phyloP scores from a whole-genome alignment of 1,140 invertebrate genomes.

The Armadillidium nasatum region DNA sequence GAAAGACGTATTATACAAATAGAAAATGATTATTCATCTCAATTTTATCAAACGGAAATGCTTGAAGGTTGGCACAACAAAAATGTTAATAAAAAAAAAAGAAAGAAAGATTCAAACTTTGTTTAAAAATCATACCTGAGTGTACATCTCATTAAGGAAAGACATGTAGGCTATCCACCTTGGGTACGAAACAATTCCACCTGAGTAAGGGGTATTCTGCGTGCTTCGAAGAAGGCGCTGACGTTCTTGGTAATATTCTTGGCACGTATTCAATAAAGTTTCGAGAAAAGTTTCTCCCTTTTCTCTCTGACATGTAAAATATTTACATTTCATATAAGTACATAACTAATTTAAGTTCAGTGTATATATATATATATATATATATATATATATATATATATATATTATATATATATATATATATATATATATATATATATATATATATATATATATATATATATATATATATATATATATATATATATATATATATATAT shows the following conservation, averaged over 20 bases:
- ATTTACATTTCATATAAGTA: background rate
- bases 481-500: background rate
- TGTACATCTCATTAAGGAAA: conserved; percentile 82
- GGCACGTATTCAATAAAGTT: conserved; percentile 77
- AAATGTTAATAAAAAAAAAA: background rate
- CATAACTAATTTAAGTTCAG: background rate
- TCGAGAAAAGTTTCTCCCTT: conserved; percentile 80
- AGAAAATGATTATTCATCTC: too few species aligned
- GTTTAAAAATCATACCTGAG: conserved; percentile 56
- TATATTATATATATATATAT: background rate
- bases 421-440: background rate
- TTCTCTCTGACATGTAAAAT: conserved; percentile 60
- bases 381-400: background rate
- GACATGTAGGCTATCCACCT: conserved; percentile 77
- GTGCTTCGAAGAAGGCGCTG: conserved; percentile 51
- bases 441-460: background rate
- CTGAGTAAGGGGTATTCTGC: conserved; percentile 33
- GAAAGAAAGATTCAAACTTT: background rate
- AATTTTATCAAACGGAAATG: background rate
- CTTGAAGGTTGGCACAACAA: background rate
- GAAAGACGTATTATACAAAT: background rate
- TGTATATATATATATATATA: background rate
- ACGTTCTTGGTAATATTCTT: conserved; percentile 82
- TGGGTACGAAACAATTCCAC: conserved; percentile 51
- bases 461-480: background rate